Conservation (phyloP, 2,113 vertebrate genomes). For the Seriola dumerili region DNA sequence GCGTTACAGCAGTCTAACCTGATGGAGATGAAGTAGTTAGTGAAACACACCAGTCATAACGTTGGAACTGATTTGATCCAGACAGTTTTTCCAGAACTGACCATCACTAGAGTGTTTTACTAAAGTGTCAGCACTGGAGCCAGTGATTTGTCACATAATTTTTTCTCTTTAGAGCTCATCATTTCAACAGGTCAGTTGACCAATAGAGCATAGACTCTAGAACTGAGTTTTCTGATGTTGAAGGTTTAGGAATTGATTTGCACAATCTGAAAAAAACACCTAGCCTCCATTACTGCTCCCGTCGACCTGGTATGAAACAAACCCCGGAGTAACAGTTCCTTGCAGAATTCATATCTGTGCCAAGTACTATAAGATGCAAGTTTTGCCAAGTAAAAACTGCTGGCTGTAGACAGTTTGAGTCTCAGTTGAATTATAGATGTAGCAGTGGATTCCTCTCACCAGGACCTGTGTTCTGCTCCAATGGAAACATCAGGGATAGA, state of each 20-base stretch:
- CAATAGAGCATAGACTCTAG: not conserved
- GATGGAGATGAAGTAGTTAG: too few relatives aligned
- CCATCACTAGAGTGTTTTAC: not conserved
- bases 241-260: constrained; percentile 15
- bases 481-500: constrained; percentile 60
- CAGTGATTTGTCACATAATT: constrained; percentile 3
- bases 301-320: constrained; percentile 40
- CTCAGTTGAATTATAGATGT: constrained; percentile 73
- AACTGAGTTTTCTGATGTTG: not conserved
- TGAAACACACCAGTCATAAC: too few relatives aligned
- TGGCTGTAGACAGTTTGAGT: constrained; percentile 64
- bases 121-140: not conserved
- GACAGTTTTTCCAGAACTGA: constrained; percentile 4
- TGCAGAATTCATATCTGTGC: constrained; percentile 23
- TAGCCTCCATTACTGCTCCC: constrained; percentile 27
- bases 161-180: not conserved
- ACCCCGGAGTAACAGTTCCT: constrained; percentile 2
- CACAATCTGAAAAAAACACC: not conserved
- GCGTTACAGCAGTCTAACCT: too few relatives aligned
- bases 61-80: too few relatives aligned
- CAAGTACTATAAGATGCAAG: constrained; percentile 43
- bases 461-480: constrained; percentile 62
- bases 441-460: constrained; percentile 37
- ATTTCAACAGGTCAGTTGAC: not conserved
- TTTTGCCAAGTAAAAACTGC: constrained; percentile 66